Base-by-base conservation (phyloP, 2,888 invertebrate genomes). In the Lycocerus yunnanus region DNA sequence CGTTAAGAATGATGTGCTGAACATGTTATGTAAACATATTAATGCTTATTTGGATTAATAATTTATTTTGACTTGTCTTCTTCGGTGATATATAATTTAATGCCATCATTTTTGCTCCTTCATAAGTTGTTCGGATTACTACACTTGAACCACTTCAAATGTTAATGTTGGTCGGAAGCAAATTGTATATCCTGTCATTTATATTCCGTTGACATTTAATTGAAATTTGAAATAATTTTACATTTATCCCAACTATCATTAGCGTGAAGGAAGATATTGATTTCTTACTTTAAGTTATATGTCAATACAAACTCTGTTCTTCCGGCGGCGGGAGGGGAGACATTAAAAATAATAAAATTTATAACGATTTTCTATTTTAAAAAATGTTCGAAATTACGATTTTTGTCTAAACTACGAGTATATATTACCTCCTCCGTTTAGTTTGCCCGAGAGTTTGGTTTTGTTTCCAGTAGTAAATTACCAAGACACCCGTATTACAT, bases 1-100 rank as follows among this genome's bases (percentile, higher is more conserved):
- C 68, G 73, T 61, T 71, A 74, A 67, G 73, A 70, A 71, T 74
- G 74, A 74, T 69, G 76, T 68, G 76, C 68, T 73, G 66, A 73
- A 73, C 74, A 74, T 74, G 76, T 76, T 76, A 69, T 69, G 74
- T 74, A 74, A 76, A 76, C 76, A 73, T 76, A 73, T 76, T 74
- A 76, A 73, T 66, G 71, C 74, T 71, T 65, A 63, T 71, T 74
- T 71, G 66, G 69, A 74, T 76, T 69, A 74, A 74, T 74, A 74
- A 76, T 76, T 75, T 70, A 69, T 75, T 69, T 69, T 70, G 59
- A 67, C 72, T 76, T 66, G 66, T 71, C 70, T 71, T 43, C 43
- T 43, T 43, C 43, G 43, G 43, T 43, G 43, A 43, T 43, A 43
- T 43, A 43, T 43, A 43, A 43, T 43, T 43, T 43, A 43, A 43